Conservation (phyloP, 2,797 vertebrate species). For the Hoplostethus mediterraneus region DNA sequence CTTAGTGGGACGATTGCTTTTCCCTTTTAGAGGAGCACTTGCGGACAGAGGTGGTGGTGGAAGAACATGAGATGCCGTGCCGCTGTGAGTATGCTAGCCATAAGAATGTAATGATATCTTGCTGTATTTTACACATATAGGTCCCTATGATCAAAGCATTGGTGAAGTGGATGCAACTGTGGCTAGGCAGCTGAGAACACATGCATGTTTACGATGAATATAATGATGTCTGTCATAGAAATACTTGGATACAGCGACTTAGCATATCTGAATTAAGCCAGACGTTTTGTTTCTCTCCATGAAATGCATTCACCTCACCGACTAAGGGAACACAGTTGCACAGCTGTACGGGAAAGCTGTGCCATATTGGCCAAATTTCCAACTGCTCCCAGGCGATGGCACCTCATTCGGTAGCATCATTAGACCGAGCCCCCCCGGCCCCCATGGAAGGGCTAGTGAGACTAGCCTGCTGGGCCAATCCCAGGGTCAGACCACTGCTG, state of each 20-base stretch:
- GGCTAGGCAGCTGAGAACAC: constrained; percentile 20
- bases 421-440: constrained; percentile 56
- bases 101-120: constrained; percentile 23
- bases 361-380: constrained; percentile 66
- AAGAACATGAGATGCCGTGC: constrained; percentile 60
- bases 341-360: constrained; percentile 52
- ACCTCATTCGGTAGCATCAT: constrained; percentile 71
- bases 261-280: constrained; percentile 25
- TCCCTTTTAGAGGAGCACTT: constrained; percentile 57
- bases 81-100: constrained; percentile 36
- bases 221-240: constrained; percentile 42
- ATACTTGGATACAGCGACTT: constrained; percentile 13
- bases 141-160: constrained; percentile 24
- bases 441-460: constrained; percentile 37
- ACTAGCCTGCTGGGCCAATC: constrained; percentile 55
- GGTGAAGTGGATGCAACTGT: constrained; percentile 12
- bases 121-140: constrained; percentile 44
- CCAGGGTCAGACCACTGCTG: constrained; percentile 67
- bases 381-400: constrained; percentile 51
- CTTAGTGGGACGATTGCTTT: constrained; percentile 65
- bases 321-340: constrained; percentile 20
- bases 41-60: constrained; percentile 47
- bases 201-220: constrained; percentile 17
- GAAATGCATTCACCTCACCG: constrained; percentile 48
- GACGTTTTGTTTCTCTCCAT: constrained; percentile 28